Conservation (phyloP, 1,140 invertebrate genomes). For the Trigoniulus corallinus region DNA sequence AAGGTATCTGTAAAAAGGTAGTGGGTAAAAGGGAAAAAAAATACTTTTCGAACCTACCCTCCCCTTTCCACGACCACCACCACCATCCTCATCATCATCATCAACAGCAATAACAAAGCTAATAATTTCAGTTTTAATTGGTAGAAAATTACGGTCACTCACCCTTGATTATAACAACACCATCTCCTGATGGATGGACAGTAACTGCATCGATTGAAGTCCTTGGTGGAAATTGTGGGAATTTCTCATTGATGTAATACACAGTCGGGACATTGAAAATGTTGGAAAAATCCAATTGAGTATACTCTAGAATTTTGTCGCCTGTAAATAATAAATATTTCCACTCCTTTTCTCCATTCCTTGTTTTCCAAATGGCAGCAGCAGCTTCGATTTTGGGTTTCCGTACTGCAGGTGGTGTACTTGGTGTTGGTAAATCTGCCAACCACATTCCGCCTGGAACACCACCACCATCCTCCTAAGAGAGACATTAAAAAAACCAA, state of each 20-base stretch:
- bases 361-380: not conserved
- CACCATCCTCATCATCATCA: no score
- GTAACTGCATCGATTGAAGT: constrained; percentile 6
- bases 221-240: constrained; percentile 4
- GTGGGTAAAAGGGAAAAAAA: no score
- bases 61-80: no score
- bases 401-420: constrained; percentile 3
- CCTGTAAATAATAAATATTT: constrained; percentile 4
- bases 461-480: not conserved
- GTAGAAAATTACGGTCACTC: no score
- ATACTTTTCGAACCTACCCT: no score
- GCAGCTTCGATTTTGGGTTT: constrained; percentile 6
- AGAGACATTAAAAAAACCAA: not conserved
- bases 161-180: constrained; percentile 7
- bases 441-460: constrained; percentile 1
- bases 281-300: constrained; percentile 2
- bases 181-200: constrained; percentile 7
- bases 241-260: not conserved
- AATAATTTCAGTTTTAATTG: no score
- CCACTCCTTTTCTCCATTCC: not conserved
- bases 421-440: constrained; percentile 2
- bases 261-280: constrained; percentile 6
- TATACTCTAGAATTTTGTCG: constrained; percentile 5
- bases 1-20: no score
- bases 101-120: no score